A percentile compares a stretch with the other conserved stretches of the same genome.
Conservation (phyloP, 2,113 vertebrate genomes). For the Gymnobelideus leadbeateri region DNA sequence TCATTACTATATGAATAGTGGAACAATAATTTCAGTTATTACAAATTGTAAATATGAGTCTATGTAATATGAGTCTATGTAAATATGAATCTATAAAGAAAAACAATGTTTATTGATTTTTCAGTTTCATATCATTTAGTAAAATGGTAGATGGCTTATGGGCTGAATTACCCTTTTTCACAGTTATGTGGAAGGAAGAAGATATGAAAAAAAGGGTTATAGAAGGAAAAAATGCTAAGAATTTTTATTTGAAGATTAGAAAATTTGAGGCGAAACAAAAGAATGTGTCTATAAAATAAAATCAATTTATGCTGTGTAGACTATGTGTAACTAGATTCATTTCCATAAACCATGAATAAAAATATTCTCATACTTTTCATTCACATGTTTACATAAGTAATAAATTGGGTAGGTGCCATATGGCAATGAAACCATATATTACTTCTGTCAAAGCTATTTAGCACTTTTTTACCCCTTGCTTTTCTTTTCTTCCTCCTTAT, state of each 20-base stretch:
- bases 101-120: background rate
- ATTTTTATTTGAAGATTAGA: background rate
- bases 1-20: background rate
- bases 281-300: background rate
- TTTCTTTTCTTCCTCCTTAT: background rate
- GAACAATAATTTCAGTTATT: background rate
- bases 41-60: background rate
- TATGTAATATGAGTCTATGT: background rate
- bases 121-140: background rate
- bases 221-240: background rate
- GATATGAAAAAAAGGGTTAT: background rate
- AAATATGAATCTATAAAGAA: background rate
- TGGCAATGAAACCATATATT: background rate
- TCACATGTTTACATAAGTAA: background rate
- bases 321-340: background rate
- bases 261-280: background rate
- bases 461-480: background rate
- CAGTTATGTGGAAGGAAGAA: background rate
- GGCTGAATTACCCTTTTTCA: background rate
- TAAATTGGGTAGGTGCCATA: background rate
- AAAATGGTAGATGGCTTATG: background rate
- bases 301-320: background rate
- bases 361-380: background rate
- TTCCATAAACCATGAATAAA: background rate
- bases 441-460: background rate